Evolutionary conservation across 2,797 vertebrate genomes (phyloP), one percentile per base, ranked within the genome.

Genomic region (Urosaurus nigricauda): DNA sequence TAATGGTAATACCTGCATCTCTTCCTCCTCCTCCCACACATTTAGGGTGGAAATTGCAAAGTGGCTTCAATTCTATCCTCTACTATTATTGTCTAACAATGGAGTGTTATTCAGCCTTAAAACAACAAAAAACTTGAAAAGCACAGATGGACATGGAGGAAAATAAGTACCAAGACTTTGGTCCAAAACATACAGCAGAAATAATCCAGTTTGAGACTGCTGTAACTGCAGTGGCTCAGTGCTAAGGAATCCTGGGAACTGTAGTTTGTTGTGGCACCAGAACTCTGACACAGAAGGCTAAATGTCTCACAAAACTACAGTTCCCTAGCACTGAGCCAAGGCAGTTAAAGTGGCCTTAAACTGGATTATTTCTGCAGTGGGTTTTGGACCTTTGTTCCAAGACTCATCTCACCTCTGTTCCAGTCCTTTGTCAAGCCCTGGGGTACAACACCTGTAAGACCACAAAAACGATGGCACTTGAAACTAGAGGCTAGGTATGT

Each of bases 91-190:
- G 32, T 16, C 0, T 47, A 26, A n/a, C 3, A 16, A 17, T 32
- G 29, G 5, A 6, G 8, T 13, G 1, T 8, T n/a, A 21, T 80
- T 75, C 29, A n/a, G 11, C 16, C 37, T 63, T 40, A 8, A 65
- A 86, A 47, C 32, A 82, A 32, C n/a, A 75, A 43, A 58, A 68
- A 29, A 70, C 47, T 47, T 2, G 56, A 29, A 29, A 51, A 3
- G 75, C 5, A 1, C 26, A 56, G 3, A 0, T 1, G 0, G 5
- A 13, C 58, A 43, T 7, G 37, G 11, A n/a, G 7, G 21, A 3
- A 43, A 60, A 75, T 2, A 19, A 26, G 37, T 16, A 63, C 53
- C 7, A 74, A 47, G 32, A 21, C 32, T 1, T 7, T 51, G 47
- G 47, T 51, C 47, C 8, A 51, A 51, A 51, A 51, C 47, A 51